phyloP scores from a whole-genome alignment of 2,113 vertebrate species.

The Nesoenas mayeri region DNA sequence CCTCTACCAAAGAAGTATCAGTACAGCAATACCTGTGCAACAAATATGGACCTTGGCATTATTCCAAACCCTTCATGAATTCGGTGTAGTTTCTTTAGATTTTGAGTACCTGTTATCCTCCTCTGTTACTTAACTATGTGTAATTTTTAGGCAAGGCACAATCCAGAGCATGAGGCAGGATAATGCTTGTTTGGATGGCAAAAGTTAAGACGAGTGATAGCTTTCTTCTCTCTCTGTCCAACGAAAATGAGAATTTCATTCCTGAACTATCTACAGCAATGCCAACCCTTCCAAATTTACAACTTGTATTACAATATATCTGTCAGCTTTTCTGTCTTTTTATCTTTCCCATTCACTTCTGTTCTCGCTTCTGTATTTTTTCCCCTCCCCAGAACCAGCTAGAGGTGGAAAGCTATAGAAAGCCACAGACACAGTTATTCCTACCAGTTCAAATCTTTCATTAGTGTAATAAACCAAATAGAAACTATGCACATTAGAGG shows the following conservation, averaged over 20 bases:
- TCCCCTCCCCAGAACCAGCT: background rate
- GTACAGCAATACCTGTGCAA: background rate
- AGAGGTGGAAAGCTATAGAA: background rate
- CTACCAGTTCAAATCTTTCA: background rate
- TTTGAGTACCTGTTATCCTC: background rate
- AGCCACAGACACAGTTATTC: background rate
- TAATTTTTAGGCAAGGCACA: background rate
- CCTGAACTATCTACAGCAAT: background rate
- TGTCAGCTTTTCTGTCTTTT: background rate
- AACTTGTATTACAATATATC: background rate
- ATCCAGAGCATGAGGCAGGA: accelerated
- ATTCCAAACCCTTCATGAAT: background rate
- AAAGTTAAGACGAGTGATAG: background rate
- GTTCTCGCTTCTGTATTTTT: background rate
- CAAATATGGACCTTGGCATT: background rate
- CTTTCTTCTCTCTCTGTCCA: background rate
- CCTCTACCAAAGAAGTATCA: background rate
- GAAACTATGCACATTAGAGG: background rate
- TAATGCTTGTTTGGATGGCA: background rate
- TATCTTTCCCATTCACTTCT: background rate
- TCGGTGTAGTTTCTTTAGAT: background rate
- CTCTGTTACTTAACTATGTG: background rate
- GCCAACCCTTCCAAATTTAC: background rate
- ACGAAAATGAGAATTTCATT: background rate
- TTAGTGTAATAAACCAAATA: background rate